Conservation (phyloP, 2,113 vertebrate species). For the Progne subis region DNA sequence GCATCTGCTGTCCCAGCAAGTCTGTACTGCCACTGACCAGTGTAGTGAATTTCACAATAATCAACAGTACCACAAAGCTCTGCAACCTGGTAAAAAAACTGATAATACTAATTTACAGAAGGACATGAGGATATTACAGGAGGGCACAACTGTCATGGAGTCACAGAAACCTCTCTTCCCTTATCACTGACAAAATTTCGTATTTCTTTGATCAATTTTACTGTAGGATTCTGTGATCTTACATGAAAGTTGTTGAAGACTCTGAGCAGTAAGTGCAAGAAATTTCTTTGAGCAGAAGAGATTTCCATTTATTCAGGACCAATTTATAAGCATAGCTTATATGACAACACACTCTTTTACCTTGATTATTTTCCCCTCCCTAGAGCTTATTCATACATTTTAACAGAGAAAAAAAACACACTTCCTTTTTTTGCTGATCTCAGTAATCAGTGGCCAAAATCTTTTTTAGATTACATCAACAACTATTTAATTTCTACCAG, state of each 20-base stretch:
- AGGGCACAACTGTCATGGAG: neutral
- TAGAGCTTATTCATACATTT: neutral
- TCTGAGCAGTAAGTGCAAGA: neutral
- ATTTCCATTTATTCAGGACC: neutral
- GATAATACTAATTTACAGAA: neutral
- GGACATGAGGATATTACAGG: neutral
- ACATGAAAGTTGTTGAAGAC: neutral
- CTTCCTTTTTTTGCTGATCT: neutral
- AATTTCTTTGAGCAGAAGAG: neutral
- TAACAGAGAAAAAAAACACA: neutral
- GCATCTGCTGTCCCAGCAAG: neutral
- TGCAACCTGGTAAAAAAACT: neutral
- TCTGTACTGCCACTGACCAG: neutral
- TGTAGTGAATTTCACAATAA: neutral
- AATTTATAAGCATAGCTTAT: neutral
- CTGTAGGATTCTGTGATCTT: fast-evolving
- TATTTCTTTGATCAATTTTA: neutral
- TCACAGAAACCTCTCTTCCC: neutral
- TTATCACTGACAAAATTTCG: neutral
- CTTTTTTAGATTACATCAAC: neutral
- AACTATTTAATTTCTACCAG: neutral
- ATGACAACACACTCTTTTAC: neutral
- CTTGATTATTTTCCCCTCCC: neutral
- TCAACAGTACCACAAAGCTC: neutral
- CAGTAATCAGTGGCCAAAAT: neutral